Evolutionary conservation across 1,140 invertebrate species (phyloP).

Genomic region (Platorchestia sp.): DNA sequence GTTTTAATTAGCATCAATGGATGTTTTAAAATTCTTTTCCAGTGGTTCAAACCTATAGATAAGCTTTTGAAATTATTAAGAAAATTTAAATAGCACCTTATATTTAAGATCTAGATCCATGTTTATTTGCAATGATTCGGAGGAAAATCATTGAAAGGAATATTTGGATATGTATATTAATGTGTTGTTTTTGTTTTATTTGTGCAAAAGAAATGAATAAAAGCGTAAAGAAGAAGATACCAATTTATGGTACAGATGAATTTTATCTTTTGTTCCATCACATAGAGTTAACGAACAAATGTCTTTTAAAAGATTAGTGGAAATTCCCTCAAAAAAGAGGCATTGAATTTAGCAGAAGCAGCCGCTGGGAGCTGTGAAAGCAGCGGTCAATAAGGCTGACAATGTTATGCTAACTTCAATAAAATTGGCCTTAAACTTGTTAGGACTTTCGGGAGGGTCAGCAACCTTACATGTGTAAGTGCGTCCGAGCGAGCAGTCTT

Average conservation of each 20-base stretch:
- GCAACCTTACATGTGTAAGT: constrained; percentile 21
- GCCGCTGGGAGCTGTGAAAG: not conserved
- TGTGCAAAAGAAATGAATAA: too few species aligned
- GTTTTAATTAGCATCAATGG: too few species aligned
- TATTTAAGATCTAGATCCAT: not conserved
- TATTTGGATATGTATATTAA: too few species aligned
- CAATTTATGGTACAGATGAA: not conserved
- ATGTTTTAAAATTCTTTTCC: too few species aligned
- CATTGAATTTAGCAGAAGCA: not conserved
- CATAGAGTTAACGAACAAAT: not conserved
- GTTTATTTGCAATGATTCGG: not conserved
- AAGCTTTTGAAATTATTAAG: not conserved
- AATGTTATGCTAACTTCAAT: constrained; percentile 15
- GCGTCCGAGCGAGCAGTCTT: not conserved
- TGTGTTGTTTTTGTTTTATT: too few species aligned
- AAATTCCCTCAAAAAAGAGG: not conserved
- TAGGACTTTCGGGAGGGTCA: constrained; percentile 50
- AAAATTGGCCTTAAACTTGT: constrained; percentile 23
- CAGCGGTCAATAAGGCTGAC: constrained; percentile 35
- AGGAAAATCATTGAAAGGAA: too few species aligned
- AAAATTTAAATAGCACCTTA: not conserved
- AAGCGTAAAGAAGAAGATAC: not conserved
- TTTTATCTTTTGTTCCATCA: not conserved
- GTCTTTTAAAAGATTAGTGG: not conserved
- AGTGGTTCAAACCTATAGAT: not conserved